Evolutionary conservation across 2,888 invertebrate genomes (phyloP), one percentile per base, ranked within the genome.

Genomic region (Spodoptera littoralis): DNA sequence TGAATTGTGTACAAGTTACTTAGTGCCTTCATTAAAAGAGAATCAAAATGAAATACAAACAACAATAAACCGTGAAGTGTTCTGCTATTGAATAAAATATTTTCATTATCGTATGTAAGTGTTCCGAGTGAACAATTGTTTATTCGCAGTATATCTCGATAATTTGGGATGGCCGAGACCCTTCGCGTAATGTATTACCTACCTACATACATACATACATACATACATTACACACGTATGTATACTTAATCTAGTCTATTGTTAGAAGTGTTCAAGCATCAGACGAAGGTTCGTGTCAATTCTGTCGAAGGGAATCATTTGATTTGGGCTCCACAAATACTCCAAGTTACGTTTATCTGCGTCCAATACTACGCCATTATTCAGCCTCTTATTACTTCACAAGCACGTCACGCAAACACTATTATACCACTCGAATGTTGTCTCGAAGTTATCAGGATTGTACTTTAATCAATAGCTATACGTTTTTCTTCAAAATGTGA

Each of bases 271-370:
- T 58, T 52, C 52, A 12, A 54, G 62, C 36, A 44, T 13, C n/a
- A 49, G 63, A 72, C 75, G 75, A 64, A 70, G 71, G 71, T 64
- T 48, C 52, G 49, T 50, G 57, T 62, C 67, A 52, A 60, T 65
- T 30, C 22, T 42, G 53, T 52, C 57, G 57, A 73, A 45, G 13
- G 54, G 46, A 56, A 60, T 70, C 71, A 57, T 64, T 72, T 70
- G 65, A 72, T 70, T 60, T 70, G 60, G 70, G 65, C 49, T 57
- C 42, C 22, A 51, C 49, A 57, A 60, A 60, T 60, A 70, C 50
- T 57, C 30, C 12, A 22, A 43, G 11, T 36, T 30, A 30, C 45
- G 43, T 53, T 50, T 71, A 57, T 42, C 48, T 47, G 12, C 5
- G 45, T 12, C 36, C 12, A 22, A 30, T 42, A 49, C 11, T 49